Evolutionary conservation across 1,140 invertebrate species (phyloP), one percentile per base, ranked within the genome.

Genomic region (Drosophila nannoptera): DNA sequence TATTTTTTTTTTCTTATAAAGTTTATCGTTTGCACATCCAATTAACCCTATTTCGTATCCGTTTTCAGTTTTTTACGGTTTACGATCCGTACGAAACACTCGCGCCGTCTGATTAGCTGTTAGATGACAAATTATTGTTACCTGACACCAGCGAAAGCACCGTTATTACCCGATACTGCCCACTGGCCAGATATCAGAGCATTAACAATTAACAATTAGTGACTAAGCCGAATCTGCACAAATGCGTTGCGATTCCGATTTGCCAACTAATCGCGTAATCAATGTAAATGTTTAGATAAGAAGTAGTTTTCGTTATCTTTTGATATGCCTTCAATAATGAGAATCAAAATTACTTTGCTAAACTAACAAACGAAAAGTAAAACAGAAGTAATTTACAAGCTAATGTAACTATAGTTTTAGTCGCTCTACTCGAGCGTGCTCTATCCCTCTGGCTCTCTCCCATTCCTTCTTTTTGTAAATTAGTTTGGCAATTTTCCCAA

Each of bases 121-220:
- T n/a, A n/a, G n/a, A 33, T 43, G 40, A 56, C 29, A 33, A 56
- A n/a, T n/a, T n/a, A 45, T 56, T 29, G 54, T 38, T 43, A 56
- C 29, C n/a, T 32, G 29, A 55, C 31, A 55, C 38, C 53, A n/a
- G n/a, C n/a, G n/a, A 14, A 32, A 31, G 5, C 8, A 14, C 43
- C 29, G 12, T n/a, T 29, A 33, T 29, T n/a, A n/a, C n/a, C n/a
- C n/a, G n/a, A n/a, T n/a, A n/a, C n/a, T n/a, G n/a, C n/a, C n/a
- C n/a, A n/a, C 31, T 56, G 40, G 12, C 29, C 40, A 45, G 29
- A 32, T 56, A 56, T 56, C 40, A n/a, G 38, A 3, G 7, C 32
- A 56, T 32, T 38, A 9, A 32, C 12, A 43, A 45, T 56, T 43
- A n/a, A n/a, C n/a, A n/a, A 45, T 56, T 31, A 33, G 12, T 32